Base-by-base conservation (phyloP, 2,797 vertebrate species). In the Gadopsis bispinosus region DNA sequence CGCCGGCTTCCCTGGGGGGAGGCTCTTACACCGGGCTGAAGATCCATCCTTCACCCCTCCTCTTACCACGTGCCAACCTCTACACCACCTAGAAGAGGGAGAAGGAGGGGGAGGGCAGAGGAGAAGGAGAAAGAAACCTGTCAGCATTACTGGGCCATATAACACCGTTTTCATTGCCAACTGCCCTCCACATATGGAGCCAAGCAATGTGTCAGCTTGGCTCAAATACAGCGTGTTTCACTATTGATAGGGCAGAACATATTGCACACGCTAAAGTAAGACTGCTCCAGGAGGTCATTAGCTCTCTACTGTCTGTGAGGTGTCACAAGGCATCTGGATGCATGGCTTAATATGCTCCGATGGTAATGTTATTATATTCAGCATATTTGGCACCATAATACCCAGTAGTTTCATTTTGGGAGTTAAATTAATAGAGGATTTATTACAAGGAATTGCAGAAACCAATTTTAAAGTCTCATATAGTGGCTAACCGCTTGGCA, bases 141-240 rank as follows among this genome's bases (percentile, higher is more conserved):
- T 96, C 94, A 96, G 94, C 94, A 94, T 84, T 93, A 87, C 88
- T 86, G 81, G 88, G 89, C 91, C 89, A 91, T 92, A 94, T 95
- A 94, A 94, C 91, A 92, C 87, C 87, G 79, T 83, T 91, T 84
- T 93, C 90, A 89, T 88, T 90, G 92, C 91, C 89, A 90, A 77
- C 55, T 71, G 88, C 87, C 61, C 41, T 85, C 67, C 73, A 88
- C 87, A 83, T 87, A 93, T 89, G 89, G 77, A 89, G 87, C 87
- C 87, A 89, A 89, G 86, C 88, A 89, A 90, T 84, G 91, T 92
- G 90, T 92, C 89, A 88, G 90, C 88, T 87, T 68, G 87, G 83
- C 87, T 88, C 80, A 77, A 84, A 87, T 73, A 69, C 45, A 76
- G 60, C 75, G 81, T 55, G 84, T 83, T 88, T 78, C 83, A 83